A percentile compares a stretch with the other conserved stretches of the same genome.
These are phyloP conservation scores for Silurus meridionalis DNA, from an alignment of 2,113 vertebrate species.

Conservation along the genomic window DNA sequence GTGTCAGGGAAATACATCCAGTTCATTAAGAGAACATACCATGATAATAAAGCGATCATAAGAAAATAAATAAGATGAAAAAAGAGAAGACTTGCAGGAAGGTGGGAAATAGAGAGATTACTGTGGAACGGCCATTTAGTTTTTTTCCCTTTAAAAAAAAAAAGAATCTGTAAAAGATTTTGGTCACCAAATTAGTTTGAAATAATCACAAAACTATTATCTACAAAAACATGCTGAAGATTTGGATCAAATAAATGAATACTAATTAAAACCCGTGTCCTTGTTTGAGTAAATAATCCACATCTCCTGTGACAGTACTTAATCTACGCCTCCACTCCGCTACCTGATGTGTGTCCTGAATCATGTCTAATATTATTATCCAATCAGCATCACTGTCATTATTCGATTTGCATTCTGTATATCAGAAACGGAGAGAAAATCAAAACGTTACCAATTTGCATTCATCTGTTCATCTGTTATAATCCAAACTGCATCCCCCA, in stretches of 20 bases:
- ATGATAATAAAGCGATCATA: constrained; percentile 59
- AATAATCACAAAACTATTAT: not conserved
- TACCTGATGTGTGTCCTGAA: not conserved
- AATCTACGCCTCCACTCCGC: not conserved
- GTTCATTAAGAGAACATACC: constrained; percentile 76
- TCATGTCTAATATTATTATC: not conserved
- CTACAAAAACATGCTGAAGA: not conserved
- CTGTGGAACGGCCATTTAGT: not conserved
- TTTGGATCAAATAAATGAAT: not conserved
- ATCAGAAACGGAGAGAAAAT: not conserved
- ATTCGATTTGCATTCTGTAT: not conserved
- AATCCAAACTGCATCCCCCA: not conserved
- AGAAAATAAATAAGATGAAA: constrained; percentile 32
- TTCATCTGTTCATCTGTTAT: not conserved
- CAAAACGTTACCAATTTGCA: not conserved
- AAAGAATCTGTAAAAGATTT: not conserved
- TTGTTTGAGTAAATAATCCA: not conserved
- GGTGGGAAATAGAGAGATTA: not conserved
- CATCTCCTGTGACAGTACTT: not conserved
- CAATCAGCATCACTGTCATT: not conserved
- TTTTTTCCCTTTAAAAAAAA: not conserved
- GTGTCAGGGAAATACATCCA: constrained; percentile 77
- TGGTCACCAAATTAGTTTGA: not conserved
- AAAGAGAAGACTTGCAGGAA: not conserved
- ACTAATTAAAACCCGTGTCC: not conserved